Evolutionary conservation across 1,140 invertebrate species (phyloP).

Genomic region (Odontomachus brunneus): DNA sequence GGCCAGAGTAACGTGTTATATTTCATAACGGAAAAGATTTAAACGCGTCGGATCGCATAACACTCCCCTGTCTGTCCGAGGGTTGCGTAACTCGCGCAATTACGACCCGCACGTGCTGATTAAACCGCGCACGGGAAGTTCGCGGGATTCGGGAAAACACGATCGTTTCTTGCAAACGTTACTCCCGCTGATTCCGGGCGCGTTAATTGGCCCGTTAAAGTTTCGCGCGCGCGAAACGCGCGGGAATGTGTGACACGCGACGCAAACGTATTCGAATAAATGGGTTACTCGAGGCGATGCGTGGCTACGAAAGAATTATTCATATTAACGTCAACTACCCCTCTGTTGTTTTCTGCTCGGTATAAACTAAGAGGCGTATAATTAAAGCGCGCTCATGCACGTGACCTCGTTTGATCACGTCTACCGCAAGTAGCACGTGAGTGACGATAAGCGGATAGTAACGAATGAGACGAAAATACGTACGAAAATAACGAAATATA

Average conservation of each 20-base stretch:
- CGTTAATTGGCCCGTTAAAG: slow-evolving; percentile 66
- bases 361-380: not conserved
- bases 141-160: not conserved
- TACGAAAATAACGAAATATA: not conserved
- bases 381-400: not conserved
- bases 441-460: not conserved
- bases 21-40: slow-evolving; percentile 24
- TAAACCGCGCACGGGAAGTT: slow-evolving; percentile 32
- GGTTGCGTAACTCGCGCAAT: slow-evolving; percentile 51
- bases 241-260: not conserved
- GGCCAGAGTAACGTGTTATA: not conserved
- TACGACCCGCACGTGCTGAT: slow-evolving; percentile 51
- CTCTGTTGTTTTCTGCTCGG: not conserved
- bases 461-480: not conserved
- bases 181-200: not conserved
- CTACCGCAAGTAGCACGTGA: not conserved
- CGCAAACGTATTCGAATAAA: slow-evolving; percentile 43
- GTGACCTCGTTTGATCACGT: not conserved
- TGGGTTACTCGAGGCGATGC: not conserved
- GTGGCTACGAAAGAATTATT: slow-evolving; percentile 37
- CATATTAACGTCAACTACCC: not conserved
- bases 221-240: not conserved
- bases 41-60: slow-evolving; percentile 22
- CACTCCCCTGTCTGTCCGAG: not conserved
- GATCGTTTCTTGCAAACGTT: slow-evolving; percentile 52